A percentile compares a stretch with the other conserved stretches of the same genome.
Conservation (phyloP, 2,797 vertebrate species). For the Agapornis canus region DNA sequence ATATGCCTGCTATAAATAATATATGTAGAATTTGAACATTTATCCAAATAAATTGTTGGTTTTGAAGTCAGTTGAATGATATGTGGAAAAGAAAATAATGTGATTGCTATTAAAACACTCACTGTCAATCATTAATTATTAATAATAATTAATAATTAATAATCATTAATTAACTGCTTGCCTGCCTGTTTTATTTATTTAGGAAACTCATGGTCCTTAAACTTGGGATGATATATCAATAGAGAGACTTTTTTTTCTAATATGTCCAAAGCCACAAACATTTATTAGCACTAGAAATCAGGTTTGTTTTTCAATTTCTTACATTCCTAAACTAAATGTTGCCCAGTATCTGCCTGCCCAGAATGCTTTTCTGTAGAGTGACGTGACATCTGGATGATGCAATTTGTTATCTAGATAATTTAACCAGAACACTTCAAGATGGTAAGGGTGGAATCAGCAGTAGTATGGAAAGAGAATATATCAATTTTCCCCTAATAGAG, state of each 20-base stretch:
- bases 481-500: neutral
- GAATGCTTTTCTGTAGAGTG: neutral
- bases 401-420: neutral
- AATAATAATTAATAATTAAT: no score
- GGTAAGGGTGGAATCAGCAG: neutral
- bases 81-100: neutral
- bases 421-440: neutral
- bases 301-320: neutral
- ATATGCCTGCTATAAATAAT: neutral
- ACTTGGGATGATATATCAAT: neutral
- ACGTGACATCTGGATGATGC: neutral
- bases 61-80: neutral
- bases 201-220: neutral
- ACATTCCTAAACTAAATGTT: neutral
- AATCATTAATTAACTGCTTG: neutral
- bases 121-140: no score
- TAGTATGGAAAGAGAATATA: neutral
- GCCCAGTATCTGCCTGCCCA: neutral
- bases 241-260: neutral
- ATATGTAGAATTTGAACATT: neutral
- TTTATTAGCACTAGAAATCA: neutral
- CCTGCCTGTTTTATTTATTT: neutral
- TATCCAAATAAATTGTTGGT: neutral
- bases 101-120: neutral
- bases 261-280: neutral